phyloP scores from a whole-genome alignment of 2,113 vertebrate genomes.

The Melanerpes formicivorus region DNA sequence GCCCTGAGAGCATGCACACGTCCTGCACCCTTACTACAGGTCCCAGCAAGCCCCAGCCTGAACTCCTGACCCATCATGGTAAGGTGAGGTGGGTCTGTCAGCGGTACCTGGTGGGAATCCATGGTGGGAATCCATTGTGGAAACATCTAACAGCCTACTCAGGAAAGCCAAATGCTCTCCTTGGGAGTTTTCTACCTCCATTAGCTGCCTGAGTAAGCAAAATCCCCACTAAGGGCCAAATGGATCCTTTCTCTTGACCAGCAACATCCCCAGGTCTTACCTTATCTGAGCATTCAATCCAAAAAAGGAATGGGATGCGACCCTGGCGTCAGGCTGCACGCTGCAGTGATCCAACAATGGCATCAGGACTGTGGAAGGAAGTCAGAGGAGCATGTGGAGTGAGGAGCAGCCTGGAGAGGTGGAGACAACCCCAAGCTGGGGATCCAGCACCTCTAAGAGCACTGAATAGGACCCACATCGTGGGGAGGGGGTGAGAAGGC shows the following conservation, averaged over 20 bases:
- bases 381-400: neutral
- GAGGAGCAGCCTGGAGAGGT: neutral
- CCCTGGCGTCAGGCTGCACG: conserved; percentile 85
- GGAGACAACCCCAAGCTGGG: neutral
- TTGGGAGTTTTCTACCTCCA: neutral
- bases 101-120: neutral
- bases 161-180: neutral
- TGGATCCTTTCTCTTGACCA: neutral
- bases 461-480: fast-evolving
- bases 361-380: conserved; percentile 82
- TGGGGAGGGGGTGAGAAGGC: neutral
- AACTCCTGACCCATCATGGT: conserved; percentile 25
- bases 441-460: neutral
- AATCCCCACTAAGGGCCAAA: neutral
- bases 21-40: neutral
- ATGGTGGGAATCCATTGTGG: neutral
- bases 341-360: conserved; percentile 90
- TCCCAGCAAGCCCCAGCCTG: neutral
- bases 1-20: neutral
- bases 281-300: conserved; percentile 87
- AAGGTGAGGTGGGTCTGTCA: neutral
- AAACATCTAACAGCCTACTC: neutral
- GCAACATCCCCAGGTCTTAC: conserved; percentile 70
- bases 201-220: neutral
- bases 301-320: conserved; percentile 86